Evolutionary conservation across 2,888 invertebrate species (phyloP), one percentile per base, ranked within the genome.

Genomic region (Macaria liturata): DNA sequence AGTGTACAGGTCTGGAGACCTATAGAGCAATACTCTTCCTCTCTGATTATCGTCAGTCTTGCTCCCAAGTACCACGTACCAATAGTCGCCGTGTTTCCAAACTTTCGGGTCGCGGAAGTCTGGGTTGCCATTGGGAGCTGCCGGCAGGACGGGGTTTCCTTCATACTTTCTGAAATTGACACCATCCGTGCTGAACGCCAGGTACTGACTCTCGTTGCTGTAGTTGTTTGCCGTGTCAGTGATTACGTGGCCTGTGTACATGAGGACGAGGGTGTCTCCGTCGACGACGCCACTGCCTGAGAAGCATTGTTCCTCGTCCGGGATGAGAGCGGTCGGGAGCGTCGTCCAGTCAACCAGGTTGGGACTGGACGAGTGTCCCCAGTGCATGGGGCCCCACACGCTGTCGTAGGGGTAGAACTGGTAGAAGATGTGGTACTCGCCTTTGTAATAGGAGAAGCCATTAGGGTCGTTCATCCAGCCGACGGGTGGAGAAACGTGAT

Each of bases 401-500:
- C 86, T 81, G 39, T 83, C 85, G 54, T 90, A 86, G 0, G 93
- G 93, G 63, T 93, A 89, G 62, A 84, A 91, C 68, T 93, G 93
- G 65, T 89, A 93, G 72, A 93, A 93, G 0, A 93, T 71, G 64
- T 93, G 93, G 59, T 87, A 93, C 65, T 88, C 80, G 9, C 91
- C 92, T 46, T 89, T 84, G 70, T 83, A 89, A 66, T 78, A 91
- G 0, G 91, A 86, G 69, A 93, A 90, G 5, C 93, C 93, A 60
- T 93, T 93, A 0, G 93, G 93, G 57, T 93, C 93, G 66, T 93
- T 93, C 74, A 93, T 88, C 93, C 93, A 93, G 9, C 93, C 93
- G 0, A 90, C 87, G 0, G 90, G 91, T 0, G 86, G 84, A 0
- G 80, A 72, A 3, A 90, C 78, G 63, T 92, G 91, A 61, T 89